These are phyloP conservation scores for Baryphthengus martii DNA, from an alignment of 2,113 vertebrate species.

Conservation along the genomic window DNA sequence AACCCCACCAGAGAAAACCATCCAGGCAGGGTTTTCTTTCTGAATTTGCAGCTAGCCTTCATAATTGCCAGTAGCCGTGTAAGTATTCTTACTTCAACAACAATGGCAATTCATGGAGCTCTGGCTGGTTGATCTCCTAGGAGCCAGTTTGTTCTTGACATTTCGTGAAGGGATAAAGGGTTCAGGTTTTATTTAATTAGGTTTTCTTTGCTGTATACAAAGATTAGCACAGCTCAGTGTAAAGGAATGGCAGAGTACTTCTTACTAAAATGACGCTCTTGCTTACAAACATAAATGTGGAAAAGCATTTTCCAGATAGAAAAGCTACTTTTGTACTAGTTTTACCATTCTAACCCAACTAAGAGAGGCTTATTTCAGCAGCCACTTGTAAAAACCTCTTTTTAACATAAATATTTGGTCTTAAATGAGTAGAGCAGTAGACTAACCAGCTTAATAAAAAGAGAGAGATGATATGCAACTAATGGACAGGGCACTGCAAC, in stretches of 20 bases:
- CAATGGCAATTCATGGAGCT: not conserved
- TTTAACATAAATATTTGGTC: slow-evolving; percentile 57
- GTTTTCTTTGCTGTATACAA: not conserved
- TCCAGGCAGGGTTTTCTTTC: not conserved
- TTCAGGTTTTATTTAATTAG: not conserved
- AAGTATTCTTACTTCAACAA: not conserved
- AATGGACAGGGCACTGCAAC: slow-evolving; percentile 63
- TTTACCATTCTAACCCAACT: not conserved
- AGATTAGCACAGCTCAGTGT: not conserved
- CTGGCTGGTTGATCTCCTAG: not conserved
- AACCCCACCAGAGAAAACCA: not conserved
- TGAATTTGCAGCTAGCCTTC: not conserved
- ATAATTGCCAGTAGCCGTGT: not conserved
- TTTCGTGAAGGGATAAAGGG: not conserved
- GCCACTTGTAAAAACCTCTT: slow-evolving; percentile 45
- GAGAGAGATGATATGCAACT: slow-evolving; percentile 64
- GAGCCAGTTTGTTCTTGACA: not conserved
- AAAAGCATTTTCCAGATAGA: not conserved
- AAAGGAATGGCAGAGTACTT: not conserved
- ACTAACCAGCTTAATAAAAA: slow-evolving; percentile 73
- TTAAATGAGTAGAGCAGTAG: slow-evolving; percentile 61
- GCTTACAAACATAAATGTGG: not conserved
- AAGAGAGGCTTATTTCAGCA: slow-evolving; percentile 8
- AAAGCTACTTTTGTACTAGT: not conserved
- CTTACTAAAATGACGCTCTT: slow-evolving; percentile 17